Evolutionary conservation across 1,140 invertebrate species (phyloP).

Genomic region (Drosophila quadrilineata): DNA sequence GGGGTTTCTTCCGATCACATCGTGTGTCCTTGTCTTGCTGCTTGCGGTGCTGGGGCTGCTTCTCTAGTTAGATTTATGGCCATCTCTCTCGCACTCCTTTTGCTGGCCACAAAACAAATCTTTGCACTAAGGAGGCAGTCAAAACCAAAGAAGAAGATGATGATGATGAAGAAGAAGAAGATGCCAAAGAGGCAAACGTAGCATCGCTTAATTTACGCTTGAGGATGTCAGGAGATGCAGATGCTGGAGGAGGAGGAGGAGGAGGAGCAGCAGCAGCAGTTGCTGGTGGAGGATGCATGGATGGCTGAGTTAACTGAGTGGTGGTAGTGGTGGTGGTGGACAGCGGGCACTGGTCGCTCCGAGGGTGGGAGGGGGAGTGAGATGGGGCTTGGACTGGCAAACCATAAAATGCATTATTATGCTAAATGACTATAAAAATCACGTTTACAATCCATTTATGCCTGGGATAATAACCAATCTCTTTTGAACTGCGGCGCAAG

Average conservation of each 20-base stretch:
- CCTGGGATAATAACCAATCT: constrained; percentile 80
- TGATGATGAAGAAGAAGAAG: no score
- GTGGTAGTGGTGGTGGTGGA: no score
- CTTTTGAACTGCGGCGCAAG: constrained; percentile 52
- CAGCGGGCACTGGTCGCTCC: no score
- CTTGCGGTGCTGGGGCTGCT: not conserved
- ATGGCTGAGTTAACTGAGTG: no score
- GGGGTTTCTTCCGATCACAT: not conserved
- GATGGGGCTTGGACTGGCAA: constrained; percentile 32
- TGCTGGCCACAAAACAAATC: constrained; percentile 41
- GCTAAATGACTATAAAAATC: constrained; percentile 82
- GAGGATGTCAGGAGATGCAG: not conserved
- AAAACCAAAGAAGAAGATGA: constrained; percentile 5
- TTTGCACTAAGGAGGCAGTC: constrained; percentile 51
- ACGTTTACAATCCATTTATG: constrained; percentile 82
- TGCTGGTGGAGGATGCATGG: not conserved
- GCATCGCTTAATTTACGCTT: constrained; percentile 50
- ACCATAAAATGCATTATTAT: constrained; percentile 81
- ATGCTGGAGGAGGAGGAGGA: not conserved
- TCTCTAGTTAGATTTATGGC: not conserved
- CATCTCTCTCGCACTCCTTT: constrained; percentile 3
- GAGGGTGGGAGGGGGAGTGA: not conserved
- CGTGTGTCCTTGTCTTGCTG: not conserved
- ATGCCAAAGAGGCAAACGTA: constrained; percentile 40
- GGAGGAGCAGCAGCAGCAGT: not conserved